Evolutionary conservation across 2,888 invertebrate species (phyloP).

Genomic region (Endomychus coccineus): DNA sequence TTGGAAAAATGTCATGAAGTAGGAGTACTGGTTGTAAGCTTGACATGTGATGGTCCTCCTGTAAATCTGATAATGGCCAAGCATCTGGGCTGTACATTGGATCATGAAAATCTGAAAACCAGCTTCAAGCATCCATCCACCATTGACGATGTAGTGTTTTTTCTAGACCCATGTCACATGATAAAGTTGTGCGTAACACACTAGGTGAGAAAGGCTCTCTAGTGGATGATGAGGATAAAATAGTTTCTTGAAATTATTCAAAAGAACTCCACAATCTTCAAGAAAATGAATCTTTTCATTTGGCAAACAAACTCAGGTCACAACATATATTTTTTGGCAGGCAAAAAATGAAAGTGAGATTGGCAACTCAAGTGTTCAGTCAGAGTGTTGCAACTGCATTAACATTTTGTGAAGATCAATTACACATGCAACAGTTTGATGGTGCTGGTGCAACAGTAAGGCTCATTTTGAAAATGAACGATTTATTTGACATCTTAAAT

Average conservation of each 20-base stretch:
- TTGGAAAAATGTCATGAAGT: slow-evolving; percentile 6
- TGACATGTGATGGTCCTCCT: slow-evolving; percentile 18
- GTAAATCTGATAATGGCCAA: slow-evolving; percentile 6
- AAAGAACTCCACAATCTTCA: slow-evolving; percentile 18
- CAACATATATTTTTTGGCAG: slow-evolving; percentile 12
- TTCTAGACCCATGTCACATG: slow-evolving; percentile 12
- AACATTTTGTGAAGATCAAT: slow-evolving; percentile 11
- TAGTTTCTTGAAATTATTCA: slow-evolving; percentile 15
- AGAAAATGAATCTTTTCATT: slow-evolving; percentile 16
- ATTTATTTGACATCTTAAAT: slow-evolving; percentile 26
- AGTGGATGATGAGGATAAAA: background rate
- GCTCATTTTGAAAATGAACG: slow-evolving; percentile 22
- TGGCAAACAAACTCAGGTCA: slow-evolving; percentile 12
- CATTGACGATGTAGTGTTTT: slow-evolving; percentile 1
- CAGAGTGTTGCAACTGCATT: slow-evolving; percentile 22
- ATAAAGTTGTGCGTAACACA: slow-evolving; percentile 9
- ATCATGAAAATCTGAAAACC: slow-evolving; percentile 1
- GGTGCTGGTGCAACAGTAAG: slow-evolving; percentile 20
- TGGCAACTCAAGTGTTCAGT: slow-evolving; percentile 26
- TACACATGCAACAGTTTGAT: slow-evolving; percentile 15
- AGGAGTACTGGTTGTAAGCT: slow-evolving; percentile 3
- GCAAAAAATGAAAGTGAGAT: slow-evolving; percentile 25
- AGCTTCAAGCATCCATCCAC: slow-evolving; percentile 2
- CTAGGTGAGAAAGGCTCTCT: slow-evolving; percentile 2
- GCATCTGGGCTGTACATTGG: background rate